A percentile compares a stretch with the other conserved stretches of the same genome.
Evolutionary conservation across 2,113 vertebrate genomes (phyloP).

Genomic region (Lagopus leucura): DNA sequence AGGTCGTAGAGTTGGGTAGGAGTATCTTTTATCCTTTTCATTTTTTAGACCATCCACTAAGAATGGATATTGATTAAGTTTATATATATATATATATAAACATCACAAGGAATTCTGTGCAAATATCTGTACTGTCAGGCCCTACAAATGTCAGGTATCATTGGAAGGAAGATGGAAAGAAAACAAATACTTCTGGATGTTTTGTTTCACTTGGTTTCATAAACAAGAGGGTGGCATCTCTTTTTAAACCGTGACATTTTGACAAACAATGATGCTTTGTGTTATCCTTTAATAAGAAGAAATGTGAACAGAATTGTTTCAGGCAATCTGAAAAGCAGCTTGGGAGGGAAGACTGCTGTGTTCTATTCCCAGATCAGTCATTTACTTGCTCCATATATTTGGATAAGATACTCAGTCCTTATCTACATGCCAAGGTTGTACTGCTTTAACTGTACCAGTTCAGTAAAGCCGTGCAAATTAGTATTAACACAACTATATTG

Average conservation of each 20-base stretch:
- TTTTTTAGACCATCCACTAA: background rate
- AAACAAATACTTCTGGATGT: background rate
- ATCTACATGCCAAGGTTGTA: slow-evolving; percentile 45
- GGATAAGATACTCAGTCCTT: slow-evolving; percentile 56
- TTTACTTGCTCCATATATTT: slow-evolving; percentile 36
- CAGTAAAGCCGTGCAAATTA: slow-evolving; percentile 10
- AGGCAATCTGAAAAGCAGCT: background rate
- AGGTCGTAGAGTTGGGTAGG: background rate
- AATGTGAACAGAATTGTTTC: slow-evolving; percentile 20
- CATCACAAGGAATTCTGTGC: background rate
- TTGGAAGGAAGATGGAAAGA: background rate
- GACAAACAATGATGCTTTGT: slow-evolving; percentile 45
- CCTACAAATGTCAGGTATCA: background rate
- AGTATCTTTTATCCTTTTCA: background rate
- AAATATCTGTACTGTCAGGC: background rate
- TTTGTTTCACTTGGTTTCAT: slow-evolving; percentile 14
- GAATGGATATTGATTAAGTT: background rate
- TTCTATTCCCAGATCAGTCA: slow-evolving; percentile 10
- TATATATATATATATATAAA: background rate
- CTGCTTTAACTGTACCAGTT: background rate
- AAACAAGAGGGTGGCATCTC: slow-evolving; percentile 2
- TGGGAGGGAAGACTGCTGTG: slow-evolving; percentile 35
- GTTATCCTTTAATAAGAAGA: slow-evolving; percentile 15
- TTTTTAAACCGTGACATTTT: slow-evolving; percentile 39
- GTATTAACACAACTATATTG: background rate